Conservation (phyloP, 2,113 vertebrate genomes). For the Anser cygnoides region DNA sequence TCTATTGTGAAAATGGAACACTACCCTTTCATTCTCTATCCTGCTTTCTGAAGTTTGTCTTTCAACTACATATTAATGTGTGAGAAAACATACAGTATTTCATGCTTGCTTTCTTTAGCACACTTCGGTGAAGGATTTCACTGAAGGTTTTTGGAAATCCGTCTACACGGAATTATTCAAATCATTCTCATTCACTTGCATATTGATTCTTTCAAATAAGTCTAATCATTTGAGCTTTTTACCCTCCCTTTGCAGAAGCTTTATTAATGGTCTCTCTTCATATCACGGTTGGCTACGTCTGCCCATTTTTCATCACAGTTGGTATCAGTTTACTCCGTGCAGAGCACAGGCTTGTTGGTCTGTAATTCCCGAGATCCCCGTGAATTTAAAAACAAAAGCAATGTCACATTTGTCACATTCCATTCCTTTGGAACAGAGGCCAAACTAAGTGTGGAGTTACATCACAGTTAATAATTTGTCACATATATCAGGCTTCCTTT, state of each 20-base stretch:
- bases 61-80: not conserved
- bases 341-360: not conserved
- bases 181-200: not conserved
- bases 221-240: not conserved
- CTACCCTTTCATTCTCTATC: not conserved
- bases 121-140: not conserved
- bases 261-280: not conserved
- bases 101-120: not conserved
- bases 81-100: not conserved
- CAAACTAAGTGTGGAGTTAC: not conserved
- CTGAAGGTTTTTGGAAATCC: not conserved
- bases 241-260: not conserved
- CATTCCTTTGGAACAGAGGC: not conserved
- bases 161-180: not conserved
- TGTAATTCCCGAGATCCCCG: not conserved
- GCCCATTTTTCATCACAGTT: not conserved
- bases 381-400: not conserved
- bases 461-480: not conserved
- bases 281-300: not conserved
- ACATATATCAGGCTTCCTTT: conserved; percentile 3
- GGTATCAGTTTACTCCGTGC: not conserved
- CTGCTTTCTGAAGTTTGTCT: not conserved
- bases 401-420: not conserved
- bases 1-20: not conserved
- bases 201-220: not conserved